A percentile compares a stretch with the other conserved stretches of the same genome.
Evolutionary conservation across 1,140 invertebrate genomes (phyloP).

Genomic region (Drosophila orosa): DNA sequence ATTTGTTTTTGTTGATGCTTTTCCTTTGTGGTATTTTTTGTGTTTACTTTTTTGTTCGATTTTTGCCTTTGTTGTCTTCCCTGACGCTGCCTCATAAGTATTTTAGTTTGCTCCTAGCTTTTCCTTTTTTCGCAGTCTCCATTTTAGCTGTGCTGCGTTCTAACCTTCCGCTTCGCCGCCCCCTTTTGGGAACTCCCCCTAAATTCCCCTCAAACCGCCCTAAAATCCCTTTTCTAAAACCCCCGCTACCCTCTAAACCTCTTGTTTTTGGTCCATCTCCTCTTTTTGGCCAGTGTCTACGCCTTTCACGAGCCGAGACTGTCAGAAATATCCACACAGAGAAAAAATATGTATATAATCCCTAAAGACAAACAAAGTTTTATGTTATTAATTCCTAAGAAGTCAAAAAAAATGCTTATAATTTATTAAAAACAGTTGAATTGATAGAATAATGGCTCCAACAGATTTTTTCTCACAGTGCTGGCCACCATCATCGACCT

Average conservation of each 20-base stretch:
- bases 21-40: conserved; percentile 36
- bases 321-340: conserved; percentile 7
- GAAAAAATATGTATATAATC: background rate
- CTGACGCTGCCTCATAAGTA: conserved; percentile 56
- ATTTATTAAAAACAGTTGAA: background rate
- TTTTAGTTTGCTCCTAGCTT: conserved; percentile 23
- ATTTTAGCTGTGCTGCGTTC: conserved; percentile 45
- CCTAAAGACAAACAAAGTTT: no score
- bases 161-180: conserved; percentile 18
- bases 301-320: conserved; percentile 34
- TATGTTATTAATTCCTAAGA: background rate
- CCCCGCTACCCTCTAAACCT: no score
- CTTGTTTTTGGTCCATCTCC: conserved; percentile 13
- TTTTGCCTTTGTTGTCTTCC: conserved; percentile 55
- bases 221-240: background rate
- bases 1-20: conserved; percentile 39
- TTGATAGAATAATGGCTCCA: background rate
- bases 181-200: background rate
- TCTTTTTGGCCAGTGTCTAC: conserved; percentile 21
- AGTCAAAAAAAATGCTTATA: no score
- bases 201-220: background rate
- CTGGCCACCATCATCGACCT: conserved; percentile 75
- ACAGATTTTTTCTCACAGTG: background rate
- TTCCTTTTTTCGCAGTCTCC: conserved; percentile 54
- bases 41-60: conserved; percentile 53